These are phyloP conservation scores for Ochotona curzoniae DNA, from an alignment of 2,113 vertebrate species.

Conservation along the genomic window DNA sequence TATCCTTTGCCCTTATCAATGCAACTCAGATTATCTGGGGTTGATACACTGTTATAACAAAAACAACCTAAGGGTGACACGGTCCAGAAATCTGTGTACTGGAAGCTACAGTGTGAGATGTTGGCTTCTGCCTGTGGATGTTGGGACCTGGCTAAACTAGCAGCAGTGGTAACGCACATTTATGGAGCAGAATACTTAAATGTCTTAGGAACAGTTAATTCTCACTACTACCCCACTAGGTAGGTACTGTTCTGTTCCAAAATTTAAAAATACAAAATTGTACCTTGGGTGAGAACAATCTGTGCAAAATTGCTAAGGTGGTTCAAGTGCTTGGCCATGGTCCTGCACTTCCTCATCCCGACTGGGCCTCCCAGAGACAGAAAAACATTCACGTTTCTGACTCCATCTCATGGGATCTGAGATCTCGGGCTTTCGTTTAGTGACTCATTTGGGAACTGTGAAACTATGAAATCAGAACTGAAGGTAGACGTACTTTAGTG, in stretches of 20 bases:
- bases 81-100: background rate
- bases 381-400: background rate
- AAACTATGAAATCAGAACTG: no score
- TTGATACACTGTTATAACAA: background rate
- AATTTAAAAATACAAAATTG: slow-evolving; percentile 14
- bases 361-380: background rate
- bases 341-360: background rate
- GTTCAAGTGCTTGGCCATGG: background rate
- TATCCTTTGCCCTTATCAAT: slow-evolving; percentile 28
- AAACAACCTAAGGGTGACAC: background rate
- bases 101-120: background rate
- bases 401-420: background rate
- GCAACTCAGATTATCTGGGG: background rate
- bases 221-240: background rate
- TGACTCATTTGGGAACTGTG: background rate
- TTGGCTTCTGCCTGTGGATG: background rate
- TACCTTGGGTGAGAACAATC: background rate
- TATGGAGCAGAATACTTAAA: background rate
- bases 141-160: background rate
- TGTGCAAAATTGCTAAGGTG: slow-evolving; percentile 1
- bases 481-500: no score
- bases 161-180: background rate
- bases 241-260: background rate
- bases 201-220: background rate
- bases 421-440: background rate